Evolutionary conservation across 92 coral and sea anemone genomes (phyloP), one percentile per base, ranked within the genome.

Genomic region (Epizoanthus rinbou): DNA sequence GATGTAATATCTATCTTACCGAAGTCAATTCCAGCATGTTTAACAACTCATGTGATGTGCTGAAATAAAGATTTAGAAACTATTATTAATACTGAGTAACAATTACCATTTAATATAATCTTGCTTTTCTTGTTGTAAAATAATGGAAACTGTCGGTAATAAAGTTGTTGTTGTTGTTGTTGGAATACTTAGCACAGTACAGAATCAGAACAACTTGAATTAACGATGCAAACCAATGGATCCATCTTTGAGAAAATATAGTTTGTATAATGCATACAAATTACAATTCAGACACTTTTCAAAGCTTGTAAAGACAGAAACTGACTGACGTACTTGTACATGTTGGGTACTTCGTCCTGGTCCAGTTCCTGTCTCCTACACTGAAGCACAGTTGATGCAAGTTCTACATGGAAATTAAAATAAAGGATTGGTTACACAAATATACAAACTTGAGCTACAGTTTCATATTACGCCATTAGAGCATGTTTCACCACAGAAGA

Each of bases 281-380:
- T 37, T 16, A 24, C 76, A 52, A 23, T 10, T 37, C 14, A 18
- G 15, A 18, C 69, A 39, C 25, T 2, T 23, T 33, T 17, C 14
- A 2, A 24, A 74, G 73, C 22, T 28, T 28, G 52, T 25, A 14
- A 72, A 24, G 16, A 13, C 43, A 19, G 15, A 41, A 22, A 3
- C 43, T 7, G 8, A 50, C n/a, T 6, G 7, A 62, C 89, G 57
- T 75, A 96, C 99, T 90, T 96, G 87, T 88, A 96, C 95, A 93
- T 96, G 64, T 90, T 90, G 52, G 93, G 91, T 19, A 94, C 88
- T 35, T 96, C 97, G 69, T 96, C 99, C 58, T 96, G 94, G 65
- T 92, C 93, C 21, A 96, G 74, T 67, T 90, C 94, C 63, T 82
- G 91, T 17, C 99, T 92, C 25, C 86, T 78, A 31, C 85, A 75